Evolutionary conservation across 2,113 vertebrate genomes (phyloP).

Genomic region (Oncorhynchus tshawytscha): DNA sequence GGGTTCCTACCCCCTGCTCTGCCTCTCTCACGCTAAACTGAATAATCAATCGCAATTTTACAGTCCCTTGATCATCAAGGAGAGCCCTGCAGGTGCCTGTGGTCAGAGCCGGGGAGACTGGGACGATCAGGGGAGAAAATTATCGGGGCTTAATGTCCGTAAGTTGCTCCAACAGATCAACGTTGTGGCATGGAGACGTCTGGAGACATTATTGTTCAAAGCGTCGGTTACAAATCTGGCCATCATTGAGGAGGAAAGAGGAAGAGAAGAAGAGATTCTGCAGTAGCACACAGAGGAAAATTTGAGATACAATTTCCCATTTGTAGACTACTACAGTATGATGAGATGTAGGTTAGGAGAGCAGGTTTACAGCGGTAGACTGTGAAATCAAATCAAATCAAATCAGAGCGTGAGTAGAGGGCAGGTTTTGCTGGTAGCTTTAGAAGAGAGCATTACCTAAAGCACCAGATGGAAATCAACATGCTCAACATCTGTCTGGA

Average conservation of each 20-base stretch:
- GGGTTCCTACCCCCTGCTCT: conserved; percentile 15
- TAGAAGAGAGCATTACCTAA: conserved; percentile 27
- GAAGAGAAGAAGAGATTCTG: conserved; percentile 5
- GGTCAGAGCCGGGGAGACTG: conserved; percentile 5
- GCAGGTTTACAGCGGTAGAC: not conserved
- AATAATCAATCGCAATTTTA: conserved; percentile 55
- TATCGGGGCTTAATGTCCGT: not conserved
- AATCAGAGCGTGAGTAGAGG: conserved; percentile 23
- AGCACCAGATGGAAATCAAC: conserved; percentile 49
- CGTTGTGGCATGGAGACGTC: not conserved
- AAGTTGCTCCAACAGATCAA: not conserved
- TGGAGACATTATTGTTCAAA: not conserved
- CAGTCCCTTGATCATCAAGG: conserved; percentile 9
- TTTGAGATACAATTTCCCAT: too few relatives aligned
- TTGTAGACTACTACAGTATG: too few relatives aligned
- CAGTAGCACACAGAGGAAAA: too few relatives aligned
- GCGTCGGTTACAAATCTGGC: too few relatives aligned
- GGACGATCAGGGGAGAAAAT: not conserved
- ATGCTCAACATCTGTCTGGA: conserved; percentile 51
- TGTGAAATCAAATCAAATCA: not conserved
- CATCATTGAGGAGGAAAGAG: conserved; percentile 5
- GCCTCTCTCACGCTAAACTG: conserved; percentile 23
- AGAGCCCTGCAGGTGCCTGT: conserved; percentile 30
- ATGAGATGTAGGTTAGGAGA: not conserved
- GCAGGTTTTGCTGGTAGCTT: conserved; percentile 35